Base-by-base conservation (phyloP, 2,888 invertebrate genomes). In the Spialia ferax region DNA sequence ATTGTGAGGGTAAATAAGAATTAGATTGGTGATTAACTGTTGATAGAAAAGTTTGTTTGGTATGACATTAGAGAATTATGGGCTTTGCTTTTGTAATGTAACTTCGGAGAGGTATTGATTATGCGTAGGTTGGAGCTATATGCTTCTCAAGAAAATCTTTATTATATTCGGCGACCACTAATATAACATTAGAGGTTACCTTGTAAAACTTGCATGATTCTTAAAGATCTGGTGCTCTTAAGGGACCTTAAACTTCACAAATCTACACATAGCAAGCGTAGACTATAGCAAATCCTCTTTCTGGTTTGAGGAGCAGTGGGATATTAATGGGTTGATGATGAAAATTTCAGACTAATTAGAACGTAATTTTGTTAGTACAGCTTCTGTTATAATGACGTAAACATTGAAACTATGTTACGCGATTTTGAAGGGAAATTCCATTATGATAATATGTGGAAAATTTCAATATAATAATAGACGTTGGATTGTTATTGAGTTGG, bases 1-100 rank as follows among this genome's bases (percentile, higher is more conserved):
- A 65, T 65, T 38, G 65, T 20, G 42, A 8, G 52, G 52, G 42
- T 59, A 65, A 59, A 65, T 59, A 65, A 59, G 57, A 26, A 52
- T 65, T 32, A 38, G 42, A 13, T 59, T n/a, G 23, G 26, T 29
- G 54, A 26, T 54, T 54, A 54, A 54, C 26, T 50, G 20, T 20
- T 50, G 23, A 50, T 20, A 50, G 18, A 50, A 50, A 50, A 50
- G 22, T 50, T 50, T 11, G 50, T 20, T 20, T 50, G 1, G 6
- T 20, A 18, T 45, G 45, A 3, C 18, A 8, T 45, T 45, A 20
- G 18, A 45, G 3, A 45, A 1, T 6, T 8, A 8, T 45, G 1
- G 8, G 29, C 8, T 29, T 29, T 29, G 29, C 29, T 7, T 11
- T n/a, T 11, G 4, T 38, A 38, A 13, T 38, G 2, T 11, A n/a